Evolutionary conservation across 2,113 vertebrate genomes (phyloP), one percentile per base, ranked within the genome.

Genomic region (Dissostichus mawsoni): DNA sequence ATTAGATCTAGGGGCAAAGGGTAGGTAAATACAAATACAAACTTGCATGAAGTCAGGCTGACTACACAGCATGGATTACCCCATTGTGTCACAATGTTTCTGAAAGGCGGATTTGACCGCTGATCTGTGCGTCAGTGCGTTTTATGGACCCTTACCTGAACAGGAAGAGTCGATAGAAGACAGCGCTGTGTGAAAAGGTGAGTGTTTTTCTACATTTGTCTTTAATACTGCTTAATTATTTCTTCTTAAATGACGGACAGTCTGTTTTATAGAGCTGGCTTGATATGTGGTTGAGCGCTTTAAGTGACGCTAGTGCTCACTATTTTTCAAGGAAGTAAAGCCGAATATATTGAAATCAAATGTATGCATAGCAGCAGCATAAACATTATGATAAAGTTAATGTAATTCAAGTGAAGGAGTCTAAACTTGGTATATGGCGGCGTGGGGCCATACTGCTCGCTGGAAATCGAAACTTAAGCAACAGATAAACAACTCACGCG

Each of bases 401-500:
- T 23, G 3, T 3, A 8, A 18, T 12, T 10, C 0, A 47, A 23
- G 11, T 59, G 25, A 16, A 41, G 5, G 12, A 44, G 3, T 1
- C 11, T n/a, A 25, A 45, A 10, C 3, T 4, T 44, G 59, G 4
- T 1, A 52, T 61, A 50, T 50, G 8, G 12, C 10, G 29, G 2
- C 23, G 0, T 63, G 52, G 52, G 66, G 8, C 29, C 3, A 17
- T 18, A 12, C 9, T 76, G 62, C 5, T 80, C 11, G 0, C 10
- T 11, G 68, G 58, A 74, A 80, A 81, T 52, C 62, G 88, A 90
- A 90, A 90, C 82, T 48, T 48, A 80, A 63, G 20, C 0, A 9
- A 5, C 3, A 1, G 10, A 2, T 8, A 8, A 69, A 25, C 66
- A 65, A 29, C 36, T 5, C 36, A 36, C 36, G 36, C 41, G 3